Conservation (phyloP, 2,113 vertebrate species). For the Cephalopterus ornatus region DNA sequence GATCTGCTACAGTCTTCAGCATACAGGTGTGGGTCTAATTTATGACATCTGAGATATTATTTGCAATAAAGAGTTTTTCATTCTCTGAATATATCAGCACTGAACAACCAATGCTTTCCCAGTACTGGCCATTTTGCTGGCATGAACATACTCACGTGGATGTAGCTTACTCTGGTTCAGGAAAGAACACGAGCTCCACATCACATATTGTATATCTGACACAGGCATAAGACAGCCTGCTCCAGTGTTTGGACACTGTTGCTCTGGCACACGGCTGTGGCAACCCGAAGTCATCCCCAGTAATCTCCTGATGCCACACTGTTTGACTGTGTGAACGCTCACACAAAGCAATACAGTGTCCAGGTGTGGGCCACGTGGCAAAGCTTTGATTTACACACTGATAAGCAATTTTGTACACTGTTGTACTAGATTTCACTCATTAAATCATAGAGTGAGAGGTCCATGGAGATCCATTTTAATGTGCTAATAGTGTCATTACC, state of each 20-base stretch:
- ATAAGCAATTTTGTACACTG: not conserved
- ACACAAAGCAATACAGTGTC: not conserved
- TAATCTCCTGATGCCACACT: not conserved
- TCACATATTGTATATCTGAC: fast-evolving
- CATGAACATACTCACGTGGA: not conserved
- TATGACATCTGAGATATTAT: not conserved
- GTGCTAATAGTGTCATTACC: not conserved
- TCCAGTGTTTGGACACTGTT: not conserved
- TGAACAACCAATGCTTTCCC: not conserved
- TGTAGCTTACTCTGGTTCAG: not conserved
- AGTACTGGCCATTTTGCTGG: not conserved
- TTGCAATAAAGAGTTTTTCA: not conserved
- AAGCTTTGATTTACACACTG: not conserved
- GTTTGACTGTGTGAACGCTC: not conserved
- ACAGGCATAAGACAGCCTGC: not conserved
- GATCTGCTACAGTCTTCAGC: not conserved
- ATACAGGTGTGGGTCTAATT: not conserved
- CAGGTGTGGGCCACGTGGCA: fast-evolving
- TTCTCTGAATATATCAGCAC: not conserved
- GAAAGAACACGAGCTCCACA: not conserved
- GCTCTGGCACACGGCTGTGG: too few species aligned
- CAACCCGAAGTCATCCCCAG: not conserved
- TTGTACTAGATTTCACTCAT: not conserved
- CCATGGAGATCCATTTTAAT: not conserved
- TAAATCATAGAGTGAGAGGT: not conserved